phyloP scores from a whole-genome alignment of 23 tunicate genomes.

The Phallusia fumigata region DNA sequence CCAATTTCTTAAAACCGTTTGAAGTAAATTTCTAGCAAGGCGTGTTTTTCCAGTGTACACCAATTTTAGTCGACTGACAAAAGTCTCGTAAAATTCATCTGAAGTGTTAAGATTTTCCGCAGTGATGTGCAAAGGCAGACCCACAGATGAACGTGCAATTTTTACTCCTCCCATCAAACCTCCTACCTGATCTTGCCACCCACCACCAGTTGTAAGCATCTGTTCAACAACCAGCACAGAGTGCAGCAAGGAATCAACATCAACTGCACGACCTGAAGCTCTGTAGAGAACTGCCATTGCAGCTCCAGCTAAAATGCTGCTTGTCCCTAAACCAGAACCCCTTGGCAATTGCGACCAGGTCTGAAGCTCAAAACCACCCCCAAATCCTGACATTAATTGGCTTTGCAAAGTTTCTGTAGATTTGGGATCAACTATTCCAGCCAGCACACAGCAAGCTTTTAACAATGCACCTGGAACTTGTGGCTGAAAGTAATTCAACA shows the following conservation, averaged over 20 bases:
- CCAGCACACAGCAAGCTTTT: constrained; percentile 75
- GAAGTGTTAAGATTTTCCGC: constrained; percentile 34
- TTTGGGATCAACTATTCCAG: constrained; percentile 37
- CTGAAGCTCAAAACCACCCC: constrained; percentile 81
- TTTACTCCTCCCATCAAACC: constrained; percentile 84
- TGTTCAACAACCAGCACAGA: constrained; percentile 87
- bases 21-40: constrained; percentile 83
- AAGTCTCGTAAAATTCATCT: constrained; percentile 32
- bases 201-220: constrained; percentile 93
- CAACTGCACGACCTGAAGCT: constrained; percentile 43
- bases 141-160: constrained; percentile 37
- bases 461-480: constrained; percentile 80
- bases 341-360: constrained; percentile 84
- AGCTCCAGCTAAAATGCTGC: constrained; percentile 92
- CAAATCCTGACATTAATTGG: constrained; percentile 38
- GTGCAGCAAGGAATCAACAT: constrained; percentile 58
- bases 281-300: constrained; percentile 37
- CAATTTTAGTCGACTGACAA: constrained; percentile 53
- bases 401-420: constrained; percentile 33
- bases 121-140: constrained; percentile 52
- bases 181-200: constrained; percentile 98
- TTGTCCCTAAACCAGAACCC: constrained; percentile 91
- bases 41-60: constrained; percentile 92
- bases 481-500: constrained; percentile 67
- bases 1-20: constrained; percentile 89